Conservation (phyloP, 2,113 vertebrate genomes). For the Oenanthe melanoleuca region DNA sequence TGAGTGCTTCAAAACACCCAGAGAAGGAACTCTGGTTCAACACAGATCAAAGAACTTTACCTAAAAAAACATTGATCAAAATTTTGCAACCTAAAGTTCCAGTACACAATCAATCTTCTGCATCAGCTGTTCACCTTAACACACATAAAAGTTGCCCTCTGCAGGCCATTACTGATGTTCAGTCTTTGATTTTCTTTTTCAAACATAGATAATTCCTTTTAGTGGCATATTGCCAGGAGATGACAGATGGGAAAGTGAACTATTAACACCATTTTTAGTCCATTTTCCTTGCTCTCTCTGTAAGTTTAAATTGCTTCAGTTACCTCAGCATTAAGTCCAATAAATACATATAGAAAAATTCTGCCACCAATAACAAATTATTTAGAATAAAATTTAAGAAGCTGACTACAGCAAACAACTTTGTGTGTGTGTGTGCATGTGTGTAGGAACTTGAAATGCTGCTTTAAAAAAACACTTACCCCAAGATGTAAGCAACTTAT, state of each 20-base stretch:
- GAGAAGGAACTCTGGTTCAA: neutral
- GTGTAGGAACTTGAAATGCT: neutral
- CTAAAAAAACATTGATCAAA: neutral
- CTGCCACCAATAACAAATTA: neutral
- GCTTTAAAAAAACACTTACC: neutral
- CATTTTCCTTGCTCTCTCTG: neutral
- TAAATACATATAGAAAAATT: neutral
- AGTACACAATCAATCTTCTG: neutral
- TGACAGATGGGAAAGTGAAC: neutral
- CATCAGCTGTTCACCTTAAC: neutral
- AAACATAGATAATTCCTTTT: neutral
- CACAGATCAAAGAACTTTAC: neutral
- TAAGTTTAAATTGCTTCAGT: neutral
- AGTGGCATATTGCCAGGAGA: neutral
- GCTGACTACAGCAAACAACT: neutral
- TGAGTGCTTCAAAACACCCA: constrained; percentile 41
- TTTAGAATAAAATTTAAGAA: neutral
- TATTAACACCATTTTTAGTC: neutral
- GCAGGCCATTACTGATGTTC: neutral
- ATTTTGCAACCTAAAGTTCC: neutral
- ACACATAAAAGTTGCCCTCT: neutral
- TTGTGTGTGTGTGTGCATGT: too few relatives aligned
- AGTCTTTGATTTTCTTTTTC: neutral
- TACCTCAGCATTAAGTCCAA: neutral
- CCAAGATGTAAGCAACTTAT: neutral